Evolutionary conservation across 2,113 vertebrate species (phyloP).

Genomic region (Ochotona curzoniae): DNA sequence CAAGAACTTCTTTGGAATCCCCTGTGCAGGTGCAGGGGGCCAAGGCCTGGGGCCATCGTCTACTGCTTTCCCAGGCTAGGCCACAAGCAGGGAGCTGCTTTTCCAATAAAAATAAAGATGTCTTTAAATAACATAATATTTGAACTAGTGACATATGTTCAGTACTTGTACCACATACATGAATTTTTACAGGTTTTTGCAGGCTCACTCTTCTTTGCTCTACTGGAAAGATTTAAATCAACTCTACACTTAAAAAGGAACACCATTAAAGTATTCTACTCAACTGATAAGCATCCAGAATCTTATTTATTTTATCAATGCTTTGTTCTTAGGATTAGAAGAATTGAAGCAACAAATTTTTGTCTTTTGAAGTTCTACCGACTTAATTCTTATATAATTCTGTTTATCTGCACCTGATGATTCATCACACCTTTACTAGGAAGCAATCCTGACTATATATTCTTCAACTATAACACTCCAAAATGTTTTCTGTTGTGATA

Average conservation of each 20-base stretch:
- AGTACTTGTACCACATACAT: background rate
- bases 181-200: background rate
- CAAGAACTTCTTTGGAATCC: too few species aligned
- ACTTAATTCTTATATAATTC: background rate
- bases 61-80: too few species aligned
- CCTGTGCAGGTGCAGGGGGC: too few species aligned
- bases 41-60: too few species aligned
- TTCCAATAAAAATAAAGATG: too few species aligned
- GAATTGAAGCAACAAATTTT: background rate
- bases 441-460: background rate
- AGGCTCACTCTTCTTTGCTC: background rate
- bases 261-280: background rate
- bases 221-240: background rate
- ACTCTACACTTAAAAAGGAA: background rate
- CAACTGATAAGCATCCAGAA: background rate
- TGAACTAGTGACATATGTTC: background rate
- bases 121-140: background rate
- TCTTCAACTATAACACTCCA: background rate
- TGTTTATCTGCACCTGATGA: background rate
- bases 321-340: constrained; percentile 15
- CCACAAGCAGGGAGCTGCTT: too few species aligned
- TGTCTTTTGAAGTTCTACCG: background rate
- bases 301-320: background rate
- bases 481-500: background rate
- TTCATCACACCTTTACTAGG: background rate